These are phyloP conservation scores for Plectus sambesii DNA, from an alignment of 1,140 invertebrate species.

Conservation along the genomic window DNA sequence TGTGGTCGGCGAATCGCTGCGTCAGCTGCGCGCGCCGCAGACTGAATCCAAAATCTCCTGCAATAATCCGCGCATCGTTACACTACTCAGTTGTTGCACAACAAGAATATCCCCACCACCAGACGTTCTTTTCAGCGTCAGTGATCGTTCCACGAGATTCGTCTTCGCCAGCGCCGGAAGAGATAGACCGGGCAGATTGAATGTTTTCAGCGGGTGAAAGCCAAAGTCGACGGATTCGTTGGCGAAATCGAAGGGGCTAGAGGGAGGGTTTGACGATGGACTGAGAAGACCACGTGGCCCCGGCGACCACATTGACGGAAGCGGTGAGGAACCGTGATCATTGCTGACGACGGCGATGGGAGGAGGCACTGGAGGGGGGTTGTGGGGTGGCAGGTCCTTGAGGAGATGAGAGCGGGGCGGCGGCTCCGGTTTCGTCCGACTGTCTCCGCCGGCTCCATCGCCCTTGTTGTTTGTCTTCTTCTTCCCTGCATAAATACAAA, in stretches of 20 bases:
- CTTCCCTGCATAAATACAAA: too few relatives aligned
- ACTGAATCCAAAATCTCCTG: slow-evolving; percentile 86
- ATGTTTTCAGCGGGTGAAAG: slow-evolving; percentile 37
- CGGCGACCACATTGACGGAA: slow-evolving; percentile 1
- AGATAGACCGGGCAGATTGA: slow-evolving; percentile 54
- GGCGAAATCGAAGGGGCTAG: slow-evolving; percentile 11
- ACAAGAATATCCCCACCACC: slow-evolving; percentile 8
- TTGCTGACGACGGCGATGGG: too few relatives aligned
- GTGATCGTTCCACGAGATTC: slow-evolving; percentile 59
- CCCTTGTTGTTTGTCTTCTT: too few relatives aligned
- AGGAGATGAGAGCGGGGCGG: too few relatives aligned
- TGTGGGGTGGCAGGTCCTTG: too few relatives aligned
- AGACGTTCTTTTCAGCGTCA: slow-evolving; percentile 62
- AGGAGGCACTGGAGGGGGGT: too few relatives aligned
- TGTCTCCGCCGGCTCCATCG: too few relatives aligned
- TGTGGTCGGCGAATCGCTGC: slow-evolving; percentile 34
- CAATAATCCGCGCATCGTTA: too few relatives aligned
- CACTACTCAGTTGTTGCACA: slow-evolving; percentile 1
- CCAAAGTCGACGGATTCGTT: slow-evolving; percentile 4
- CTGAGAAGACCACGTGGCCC: not conserved
- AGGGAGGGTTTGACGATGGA: slow-evolving; percentile 1
- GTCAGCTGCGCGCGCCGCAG: slow-evolving; percentile 66
- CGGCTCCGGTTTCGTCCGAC: too few relatives aligned
- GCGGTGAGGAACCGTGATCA: slow-evolving; percentile 12
- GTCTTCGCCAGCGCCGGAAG: slow-evolving; percentile 65